phyloP scores from a whole-genome alignment of 1,140 invertebrate species.

The Tribolium madens region DNA sequence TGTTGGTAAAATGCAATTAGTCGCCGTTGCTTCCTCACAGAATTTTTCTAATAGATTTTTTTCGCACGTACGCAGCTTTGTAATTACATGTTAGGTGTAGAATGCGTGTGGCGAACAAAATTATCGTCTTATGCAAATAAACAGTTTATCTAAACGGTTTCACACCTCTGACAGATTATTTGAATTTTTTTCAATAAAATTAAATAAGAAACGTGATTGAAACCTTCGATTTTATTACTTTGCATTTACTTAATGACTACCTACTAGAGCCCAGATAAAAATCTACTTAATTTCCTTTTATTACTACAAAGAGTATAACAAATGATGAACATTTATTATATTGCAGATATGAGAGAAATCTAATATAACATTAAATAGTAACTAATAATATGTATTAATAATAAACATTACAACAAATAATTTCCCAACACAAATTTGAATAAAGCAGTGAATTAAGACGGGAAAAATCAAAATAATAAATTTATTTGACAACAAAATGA shows the following conservation, averaged over 20 bases:
- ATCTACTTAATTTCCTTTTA: conserved; percentile 35
- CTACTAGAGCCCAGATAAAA: conserved; percentile 20
- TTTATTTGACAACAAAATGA: background rate
- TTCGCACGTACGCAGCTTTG: background rate
- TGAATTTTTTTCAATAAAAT: conserved; percentile 33
- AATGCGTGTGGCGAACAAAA: background rate
- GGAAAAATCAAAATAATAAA: conserved; percentile 6
- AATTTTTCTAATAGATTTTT: conserved; percentile 4
- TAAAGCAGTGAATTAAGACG: conserved; percentile 3
- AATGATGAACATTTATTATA: conserved; percentile 35
- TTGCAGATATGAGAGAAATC: conserved; percentile 3
- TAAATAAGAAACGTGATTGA: conserved; percentile 31
- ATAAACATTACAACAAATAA: background rate
- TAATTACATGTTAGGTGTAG: background rate
- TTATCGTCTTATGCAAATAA: conserved; percentile 8
- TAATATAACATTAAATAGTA: background rate
- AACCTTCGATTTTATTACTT: conserved; percentile 31
- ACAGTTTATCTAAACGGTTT: conserved; percentile 9
- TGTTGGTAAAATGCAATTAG: conserved; percentile 3
- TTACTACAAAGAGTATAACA: conserved; percentile 28
- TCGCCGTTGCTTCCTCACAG: background rate
- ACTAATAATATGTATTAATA: background rate
- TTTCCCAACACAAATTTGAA: conserved; percentile 3
- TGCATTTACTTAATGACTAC: conserved; percentile 37
- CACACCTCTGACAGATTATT: conserved; percentile 24